Conservation (phyloP, 2,888 invertebrate genomes). For the Mactromeris polynyma region DNA sequence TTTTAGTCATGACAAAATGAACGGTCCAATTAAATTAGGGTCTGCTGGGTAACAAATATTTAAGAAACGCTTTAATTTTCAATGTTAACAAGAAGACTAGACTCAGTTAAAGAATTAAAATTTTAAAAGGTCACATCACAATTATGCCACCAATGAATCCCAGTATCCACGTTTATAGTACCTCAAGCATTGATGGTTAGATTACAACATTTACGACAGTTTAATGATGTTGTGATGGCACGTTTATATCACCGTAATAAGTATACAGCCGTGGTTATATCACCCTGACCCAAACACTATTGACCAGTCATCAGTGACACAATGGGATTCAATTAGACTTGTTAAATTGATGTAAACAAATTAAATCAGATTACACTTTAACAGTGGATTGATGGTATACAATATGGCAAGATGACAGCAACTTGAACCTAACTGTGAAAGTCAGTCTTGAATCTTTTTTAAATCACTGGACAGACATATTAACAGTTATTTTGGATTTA, state of each 20-base stretch:
- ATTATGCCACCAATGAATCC: background rate
- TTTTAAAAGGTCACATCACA: background rate
- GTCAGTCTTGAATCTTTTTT: background rate
- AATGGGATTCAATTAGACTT: conserved; percentile 23
- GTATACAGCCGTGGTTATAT: conserved; percentile 36
- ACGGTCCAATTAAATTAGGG: too few species aligned
- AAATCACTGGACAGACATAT: background rate
- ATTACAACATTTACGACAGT: conserved; percentile 38
- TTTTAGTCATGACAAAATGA: too few species aligned
- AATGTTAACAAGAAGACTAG: background rate
- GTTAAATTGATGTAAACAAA: conserved; percentile 38
- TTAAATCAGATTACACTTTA: conserved; percentile 36
- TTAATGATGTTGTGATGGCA: conserved; percentile 46
- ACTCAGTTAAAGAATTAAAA: background rate
- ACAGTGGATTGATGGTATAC: conserved; percentile 18
- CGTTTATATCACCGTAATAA: conserved; percentile 53
- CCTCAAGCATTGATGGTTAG: background rate
- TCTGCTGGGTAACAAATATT: too few species aligned
- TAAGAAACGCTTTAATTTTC: too few species aligned
- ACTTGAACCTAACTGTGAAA: conserved; percentile 40
- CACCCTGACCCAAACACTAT: conserved; percentile 8
- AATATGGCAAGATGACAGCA: conserved; percentile 11
- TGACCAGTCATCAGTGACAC: conserved; percentile 12
- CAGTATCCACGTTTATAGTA: background rate
- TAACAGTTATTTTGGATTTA: too few species aligned